These are phyloP conservation scores for Mohoua ochrocephala DNA, from an alignment of 2,113 vertebrate species.

Conservation along the genomic window DNA sequence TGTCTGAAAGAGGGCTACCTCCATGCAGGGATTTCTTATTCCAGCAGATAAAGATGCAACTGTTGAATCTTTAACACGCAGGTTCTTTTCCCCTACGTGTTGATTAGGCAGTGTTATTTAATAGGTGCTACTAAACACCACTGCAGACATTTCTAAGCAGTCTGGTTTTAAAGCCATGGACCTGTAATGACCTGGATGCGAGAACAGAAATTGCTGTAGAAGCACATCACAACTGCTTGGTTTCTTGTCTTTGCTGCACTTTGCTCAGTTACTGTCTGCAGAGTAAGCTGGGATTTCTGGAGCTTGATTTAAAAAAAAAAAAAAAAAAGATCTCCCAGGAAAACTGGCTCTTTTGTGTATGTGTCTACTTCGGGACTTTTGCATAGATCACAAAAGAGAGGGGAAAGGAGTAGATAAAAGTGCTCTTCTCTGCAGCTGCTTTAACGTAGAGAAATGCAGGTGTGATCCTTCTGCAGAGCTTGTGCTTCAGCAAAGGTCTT, in stretches of 20 bases:
- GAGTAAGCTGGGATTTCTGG: not conserved
- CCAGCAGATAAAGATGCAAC: not conserved
- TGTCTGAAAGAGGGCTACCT: not conserved
- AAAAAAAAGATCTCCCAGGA: not conserved
- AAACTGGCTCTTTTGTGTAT: not conserved
- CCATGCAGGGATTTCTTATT: not conserved
- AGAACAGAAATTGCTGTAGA: not conserved
- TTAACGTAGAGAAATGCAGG: not conserved
- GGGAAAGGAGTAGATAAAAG: not conserved
- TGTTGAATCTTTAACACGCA: constrained; percentile 5
- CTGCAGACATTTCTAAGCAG: not conserved
- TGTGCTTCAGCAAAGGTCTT: not conserved
- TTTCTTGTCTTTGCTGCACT: not conserved
- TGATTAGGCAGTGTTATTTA: constrained; percentile 4
- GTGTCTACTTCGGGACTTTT: not conserved
- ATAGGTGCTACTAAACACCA: constrained; percentile 23
- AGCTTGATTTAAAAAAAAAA: not conserved
- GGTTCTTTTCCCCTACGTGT: not conserved
- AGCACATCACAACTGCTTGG: not conserved
- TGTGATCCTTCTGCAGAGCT: not conserved
- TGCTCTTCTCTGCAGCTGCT: not conserved
- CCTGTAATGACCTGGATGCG: not conserved
- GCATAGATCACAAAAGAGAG: not conserved
- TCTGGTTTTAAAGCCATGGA: not conserved
- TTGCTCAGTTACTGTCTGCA: not conserved